A percentile compares a stretch with the other conserved stretches of the same genome.
Evolutionary conservation across 2,113 vertebrate species (phyloP).

Genomic region (Petroica traversi): DNA sequence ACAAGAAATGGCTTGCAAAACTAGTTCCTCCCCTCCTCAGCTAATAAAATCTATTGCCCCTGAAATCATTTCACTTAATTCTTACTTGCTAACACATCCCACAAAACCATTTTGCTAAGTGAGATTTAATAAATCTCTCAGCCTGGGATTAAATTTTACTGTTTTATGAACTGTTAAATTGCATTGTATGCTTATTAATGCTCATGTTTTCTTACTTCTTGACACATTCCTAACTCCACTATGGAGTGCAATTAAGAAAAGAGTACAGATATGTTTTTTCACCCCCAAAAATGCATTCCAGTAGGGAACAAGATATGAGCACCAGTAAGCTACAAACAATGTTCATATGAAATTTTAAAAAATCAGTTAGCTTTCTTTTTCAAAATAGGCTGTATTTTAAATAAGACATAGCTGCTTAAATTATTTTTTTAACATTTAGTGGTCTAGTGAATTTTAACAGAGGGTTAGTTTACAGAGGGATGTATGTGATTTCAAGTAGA

Average conservation of each 20-base stretch:
- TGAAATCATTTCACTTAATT: slow-evolving; percentile 82
- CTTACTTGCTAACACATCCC: slow-evolving; percentile 70
- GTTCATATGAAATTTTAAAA: not conserved
- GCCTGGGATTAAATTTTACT: slow-evolving; percentile 83
- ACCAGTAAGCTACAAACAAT: slow-evolving; percentile 46
- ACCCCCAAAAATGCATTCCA: slow-evolving; percentile 15
- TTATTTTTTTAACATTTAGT: not conserved
- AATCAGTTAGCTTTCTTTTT: not conserved
- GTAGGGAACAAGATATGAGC: not conserved
- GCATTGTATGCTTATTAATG: slow-evolving; percentile 77
- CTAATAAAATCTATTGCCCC: slow-evolving; percentile 85
- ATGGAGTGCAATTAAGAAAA: slow-evolving; percentile 55
- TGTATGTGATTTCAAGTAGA: not conserved
- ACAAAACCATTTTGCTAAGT: slow-evolving; percentile 72
- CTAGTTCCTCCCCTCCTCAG: slow-evolving; percentile 69
- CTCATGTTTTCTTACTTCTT: slow-evolving; percentile 64
- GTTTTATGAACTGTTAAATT: slow-evolving; percentile 91
- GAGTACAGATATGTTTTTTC: slow-evolving; percentile 19
- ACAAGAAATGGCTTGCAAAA: slow-evolving; percentile 82
- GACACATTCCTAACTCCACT: slow-evolving; percentile 52
- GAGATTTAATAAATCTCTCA: slow-evolving; percentile 86
- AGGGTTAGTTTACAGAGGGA: not conserved
- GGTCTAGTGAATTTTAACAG: not conserved
- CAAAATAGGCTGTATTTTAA: not conserved
- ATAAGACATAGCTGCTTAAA: not conserved